Evolutionary conservation across 2,888 invertebrate species (phyloP).

Genomic region (Arrhopalites spinosus): DNA sequence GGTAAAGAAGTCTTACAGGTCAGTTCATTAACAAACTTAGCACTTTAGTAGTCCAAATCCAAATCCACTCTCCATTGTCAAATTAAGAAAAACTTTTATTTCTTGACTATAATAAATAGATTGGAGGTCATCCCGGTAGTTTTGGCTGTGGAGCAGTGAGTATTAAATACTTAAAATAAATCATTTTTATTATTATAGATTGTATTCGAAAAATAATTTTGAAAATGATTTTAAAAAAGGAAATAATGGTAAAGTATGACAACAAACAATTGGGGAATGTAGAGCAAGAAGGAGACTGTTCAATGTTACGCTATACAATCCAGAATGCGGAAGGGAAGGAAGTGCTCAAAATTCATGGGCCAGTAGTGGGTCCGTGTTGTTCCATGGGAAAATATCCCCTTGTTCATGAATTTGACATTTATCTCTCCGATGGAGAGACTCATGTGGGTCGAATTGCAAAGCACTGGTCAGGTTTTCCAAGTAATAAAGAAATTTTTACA

Average conservation of each 20-base stretch:
- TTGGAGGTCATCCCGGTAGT: conserved; percentile 28
- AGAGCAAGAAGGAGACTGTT: conserved; percentile 32
- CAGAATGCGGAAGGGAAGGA: conserved; percentile 25
- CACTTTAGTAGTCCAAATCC: too few relatives aligned
- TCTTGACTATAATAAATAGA: too few relatives aligned
- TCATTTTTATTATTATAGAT: not conserved
- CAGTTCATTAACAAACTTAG: too few relatives aligned
- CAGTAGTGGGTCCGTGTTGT: conserved; percentile 18
- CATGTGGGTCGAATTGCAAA: conserved; percentile 37
- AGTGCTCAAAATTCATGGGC: conserved; percentile 28
- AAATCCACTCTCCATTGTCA: too few relatives aligned
- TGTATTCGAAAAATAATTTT: not conserved
- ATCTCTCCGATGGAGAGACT: conserved; percentile 29
- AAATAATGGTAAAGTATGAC: conserved; percentile 30
- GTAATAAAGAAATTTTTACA: conserved; percentile 28
- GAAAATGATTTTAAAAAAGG: not conserved
- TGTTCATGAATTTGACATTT: conserved; percentile 34
- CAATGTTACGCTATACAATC: conserved; percentile 26
- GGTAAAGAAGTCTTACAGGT: conserved; percentile 35
- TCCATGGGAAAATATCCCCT: conserved; percentile 19
- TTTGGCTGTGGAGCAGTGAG: conserved; percentile 34
- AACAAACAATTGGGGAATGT: conserved; percentile 19
- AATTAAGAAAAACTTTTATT: too few relatives aligned
- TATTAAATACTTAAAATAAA: not conserved
- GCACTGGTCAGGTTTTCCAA: conserved; percentile 35